phyloP scores from a whole-genome alignment of 2,797 vertebrate genomes.

The Typhlichthys eigenmanni region DNA sequence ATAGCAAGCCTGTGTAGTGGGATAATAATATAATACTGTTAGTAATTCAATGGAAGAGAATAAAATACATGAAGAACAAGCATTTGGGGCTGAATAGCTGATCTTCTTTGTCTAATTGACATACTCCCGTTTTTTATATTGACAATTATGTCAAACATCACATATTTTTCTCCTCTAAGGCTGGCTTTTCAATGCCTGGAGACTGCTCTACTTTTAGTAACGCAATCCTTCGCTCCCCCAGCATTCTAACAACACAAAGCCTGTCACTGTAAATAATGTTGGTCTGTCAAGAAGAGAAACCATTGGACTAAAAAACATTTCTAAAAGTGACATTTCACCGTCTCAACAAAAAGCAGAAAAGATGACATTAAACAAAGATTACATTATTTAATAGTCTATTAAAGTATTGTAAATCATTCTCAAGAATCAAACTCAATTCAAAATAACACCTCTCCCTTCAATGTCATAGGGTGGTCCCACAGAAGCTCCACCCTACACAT shows the following conservation, averaged over 20 bases:
- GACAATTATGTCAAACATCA: conserved; percentile 37
- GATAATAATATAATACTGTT: too few species aligned
- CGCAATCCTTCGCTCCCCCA: background rate
- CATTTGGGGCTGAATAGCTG: too few species aligned
- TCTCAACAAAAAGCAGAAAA: background rate
- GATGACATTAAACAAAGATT: background rate
- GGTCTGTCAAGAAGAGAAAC: background rate
- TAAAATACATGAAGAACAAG: too few species aligned
- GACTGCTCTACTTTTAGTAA: background rate
- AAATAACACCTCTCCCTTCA: too few species aligned
- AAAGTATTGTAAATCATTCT: too few species aligned
- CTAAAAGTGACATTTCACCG: background rate
- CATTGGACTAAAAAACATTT: background rate
- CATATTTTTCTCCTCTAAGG: conserved; percentile 9
- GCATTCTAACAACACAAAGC: background rate
- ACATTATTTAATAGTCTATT: too few species aligned
- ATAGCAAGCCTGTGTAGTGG: too few species aligned
- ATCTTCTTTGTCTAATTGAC: conserved; percentile 34
- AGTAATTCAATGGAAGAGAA: too few species aligned
- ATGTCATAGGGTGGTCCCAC: too few species aligned
- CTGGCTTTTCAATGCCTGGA: conserved; percentile 26
- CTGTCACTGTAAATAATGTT: background rate
- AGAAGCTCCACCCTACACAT: too few species aligned
- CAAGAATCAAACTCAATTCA: too few species aligned
- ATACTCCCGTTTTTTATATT: conserved; percentile 25